A percentile compares a stretch with the other conserved stretches of the same genome.
Conservation (phyloP, 2,113 vertebrate species). For the Bucco capensis region DNA sequence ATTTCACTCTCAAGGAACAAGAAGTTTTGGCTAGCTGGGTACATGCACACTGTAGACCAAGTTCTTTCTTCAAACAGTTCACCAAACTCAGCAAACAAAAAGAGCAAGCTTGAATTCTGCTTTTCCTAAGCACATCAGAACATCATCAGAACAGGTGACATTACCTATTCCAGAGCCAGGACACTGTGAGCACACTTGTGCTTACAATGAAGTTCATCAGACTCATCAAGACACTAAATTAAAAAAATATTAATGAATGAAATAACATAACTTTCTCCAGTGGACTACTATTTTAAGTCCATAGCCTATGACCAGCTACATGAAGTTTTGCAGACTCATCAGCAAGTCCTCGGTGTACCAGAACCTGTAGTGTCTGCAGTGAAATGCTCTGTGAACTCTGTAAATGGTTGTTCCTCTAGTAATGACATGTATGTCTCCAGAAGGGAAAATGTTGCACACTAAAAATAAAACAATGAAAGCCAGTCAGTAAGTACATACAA, state of each 20-base stretch:
- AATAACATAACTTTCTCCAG: neutral
- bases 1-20: neutral
- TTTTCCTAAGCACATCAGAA: neutral
- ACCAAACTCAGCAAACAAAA: neutral
- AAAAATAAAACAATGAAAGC: neutral
- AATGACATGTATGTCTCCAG: neutral
- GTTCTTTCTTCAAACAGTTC: neutral
- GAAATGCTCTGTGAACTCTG: slow-evolving; percentile 13
- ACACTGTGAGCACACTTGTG: neutral
- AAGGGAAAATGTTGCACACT: neutral
- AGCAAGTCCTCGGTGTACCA: neutral
- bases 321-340: neutral
- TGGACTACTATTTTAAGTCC: neutral
- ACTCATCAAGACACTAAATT: neutral
- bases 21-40: neutral
- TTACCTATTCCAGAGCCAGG: neutral
- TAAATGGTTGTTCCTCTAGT: neutral
- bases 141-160: neutral
- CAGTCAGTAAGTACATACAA: neutral
- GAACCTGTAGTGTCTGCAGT: neutral
- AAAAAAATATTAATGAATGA: neutral
- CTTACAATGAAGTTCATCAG: neutral
- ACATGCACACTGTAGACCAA: neutral
- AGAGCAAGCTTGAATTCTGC: neutral
- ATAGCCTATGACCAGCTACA: neutral